Evolutionary conservation across 1,140 invertebrate genomes (phyloP).

Genomic region (Cecropterus lyciades): DNA sequence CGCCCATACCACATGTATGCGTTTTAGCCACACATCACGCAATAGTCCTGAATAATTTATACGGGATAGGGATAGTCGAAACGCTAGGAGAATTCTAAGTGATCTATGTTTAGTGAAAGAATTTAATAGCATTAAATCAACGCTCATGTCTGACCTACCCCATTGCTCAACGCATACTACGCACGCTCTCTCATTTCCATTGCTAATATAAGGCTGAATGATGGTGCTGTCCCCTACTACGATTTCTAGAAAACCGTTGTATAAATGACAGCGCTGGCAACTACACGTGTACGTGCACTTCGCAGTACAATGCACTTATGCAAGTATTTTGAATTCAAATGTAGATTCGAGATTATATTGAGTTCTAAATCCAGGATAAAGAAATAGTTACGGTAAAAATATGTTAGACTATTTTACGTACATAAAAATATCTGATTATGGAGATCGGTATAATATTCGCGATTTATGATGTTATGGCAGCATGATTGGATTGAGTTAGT

Average conservation of each 20-base stretch:
- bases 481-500: too few relatives aligned
- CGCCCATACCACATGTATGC: neutral
- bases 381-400: too few relatives aligned
- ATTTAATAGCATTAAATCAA: constrained; percentile 53
- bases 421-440: too few relatives aligned
- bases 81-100: constrained; percentile 18
- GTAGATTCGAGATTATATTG: neutral
- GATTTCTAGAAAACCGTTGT: constrained; percentile 25
- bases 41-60: constrained; percentile 26
- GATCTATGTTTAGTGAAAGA: constrained; percentile 3
- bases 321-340: neutral
- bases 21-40: constrained; percentile 5
- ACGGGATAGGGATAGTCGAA: constrained; percentile 8
- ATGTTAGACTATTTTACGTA: too few relatives aligned
- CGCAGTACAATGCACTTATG: neutral
- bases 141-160: constrained; percentile 74
- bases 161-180: constrained; percentile 66
- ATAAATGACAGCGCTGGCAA: constrained; percentile 1
- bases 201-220: constrained; percentile 57
- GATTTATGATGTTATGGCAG: too few relatives aligned
- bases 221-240: constrained; percentile 49
- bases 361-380: neutral
- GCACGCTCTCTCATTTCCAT: constrained; percentile 65
- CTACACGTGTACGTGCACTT: neutral
- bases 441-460: too few relatives aligned